Conservation (phyloP, 2,888 invertebrate genomes). For the Drosophila peninsularis region DNA sequence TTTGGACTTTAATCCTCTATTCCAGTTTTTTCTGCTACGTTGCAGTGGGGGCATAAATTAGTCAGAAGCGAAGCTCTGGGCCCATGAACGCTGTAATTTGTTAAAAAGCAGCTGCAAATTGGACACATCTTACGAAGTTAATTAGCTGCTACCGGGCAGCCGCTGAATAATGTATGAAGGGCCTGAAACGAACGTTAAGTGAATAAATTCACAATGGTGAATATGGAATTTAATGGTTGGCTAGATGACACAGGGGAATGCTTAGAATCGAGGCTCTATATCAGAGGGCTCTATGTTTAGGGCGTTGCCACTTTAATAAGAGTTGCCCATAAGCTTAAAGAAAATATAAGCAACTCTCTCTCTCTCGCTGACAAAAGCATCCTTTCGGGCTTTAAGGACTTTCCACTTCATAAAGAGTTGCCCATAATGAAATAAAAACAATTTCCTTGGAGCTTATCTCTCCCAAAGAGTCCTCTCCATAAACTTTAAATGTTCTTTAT, state of each 20-base stretch:
- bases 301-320: neutral
- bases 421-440: neutral
- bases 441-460: neutral
- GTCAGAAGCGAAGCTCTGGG: constrained; percentile 34
- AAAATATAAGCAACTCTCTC: neutral
- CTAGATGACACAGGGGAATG: constrained; percentile 28
- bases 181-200: constrained; percentile 36
- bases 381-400: neutral
- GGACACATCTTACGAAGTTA: constrained; percentile 56
- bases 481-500: neutral
- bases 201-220: constrained; percentile 19
- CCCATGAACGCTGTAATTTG: constrained; percentile 51
- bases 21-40: constrained; percentile 24
- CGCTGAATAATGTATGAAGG: constrained; percentile 53
- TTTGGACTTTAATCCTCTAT: neutral
- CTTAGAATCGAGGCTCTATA: neutral
- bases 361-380: neutral
- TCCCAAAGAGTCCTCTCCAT: neutral
- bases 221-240: constrained; percentile 21
- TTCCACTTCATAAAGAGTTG: too few species aligned
- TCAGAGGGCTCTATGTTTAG: neutral
- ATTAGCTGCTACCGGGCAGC: constrained; percentile 48
- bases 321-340: too few species aligned
- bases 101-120: constrained; percentile 55
- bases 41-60: constrained; percentile 72